Percentiles rank a stretch among this genome's conserved stretches.
Conservation (phyloP, 2,888 invertebrate genomes). For the Catocala nupta region DNA sequence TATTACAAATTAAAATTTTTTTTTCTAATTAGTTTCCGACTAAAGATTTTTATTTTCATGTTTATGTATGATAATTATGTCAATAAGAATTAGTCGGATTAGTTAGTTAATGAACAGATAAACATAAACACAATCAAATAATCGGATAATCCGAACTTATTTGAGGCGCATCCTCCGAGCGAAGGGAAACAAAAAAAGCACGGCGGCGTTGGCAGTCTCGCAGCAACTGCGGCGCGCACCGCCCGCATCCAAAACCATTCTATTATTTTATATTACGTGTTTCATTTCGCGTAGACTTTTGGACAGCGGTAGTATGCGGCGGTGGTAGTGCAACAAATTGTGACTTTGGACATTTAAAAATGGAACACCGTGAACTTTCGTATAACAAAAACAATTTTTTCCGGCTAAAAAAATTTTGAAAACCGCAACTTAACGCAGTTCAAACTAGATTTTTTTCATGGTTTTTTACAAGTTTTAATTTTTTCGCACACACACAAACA, state of each 20-base stretch:
- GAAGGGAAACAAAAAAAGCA: constrained; percentile 81
- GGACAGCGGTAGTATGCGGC: constrained; percentile 82
- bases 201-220: constrained; percentile 72
- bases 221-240: constrained; percentile 80
- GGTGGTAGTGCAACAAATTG: constrained; percentile 81
- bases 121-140: constrained; percentile 56
- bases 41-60: neutral
- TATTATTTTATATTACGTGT: constrained; percentile 85
- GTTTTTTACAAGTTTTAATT: constrained; percentile 64
- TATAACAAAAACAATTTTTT: constrained; percentile 58
- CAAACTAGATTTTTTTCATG: constrained; percentile 79
- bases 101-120: constrained; percentile 33
- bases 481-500: constrained; percentile 57
- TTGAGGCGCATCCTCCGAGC: constrained; percentile 76
- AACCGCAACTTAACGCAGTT: constrained; percentile 84
- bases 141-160: constrained; percentile 72
- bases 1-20: too few relatives aligned
- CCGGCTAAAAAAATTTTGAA: constrained; percentile 72
- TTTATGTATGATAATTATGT: too few relatives aligned
- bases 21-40: neutral
- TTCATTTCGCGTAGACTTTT: constrained; percentile 86
- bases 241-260: constrained; percentile 79
- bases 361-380: constrained; percentile 68
- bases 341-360: constrained; percentile 79
- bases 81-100: too few relatives aligned